Evolutionary conservation across 2,113 vertebrate species (phyloP), one percentile per base, ranked within the genome.

Genomic region (Pipa parva): DNA sequence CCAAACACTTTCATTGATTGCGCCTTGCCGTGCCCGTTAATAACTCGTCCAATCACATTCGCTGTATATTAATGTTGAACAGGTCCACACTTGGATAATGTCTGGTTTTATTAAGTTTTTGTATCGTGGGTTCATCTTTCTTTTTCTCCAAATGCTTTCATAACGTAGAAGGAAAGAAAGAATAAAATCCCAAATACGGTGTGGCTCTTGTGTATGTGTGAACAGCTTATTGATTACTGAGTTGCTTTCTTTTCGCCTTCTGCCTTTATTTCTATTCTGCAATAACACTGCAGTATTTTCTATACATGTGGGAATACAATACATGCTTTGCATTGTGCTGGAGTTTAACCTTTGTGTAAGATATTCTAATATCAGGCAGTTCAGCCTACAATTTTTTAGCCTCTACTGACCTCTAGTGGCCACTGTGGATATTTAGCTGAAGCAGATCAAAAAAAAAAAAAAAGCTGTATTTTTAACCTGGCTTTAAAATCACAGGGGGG

Each of bases 381-480:
- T 63, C n/a, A 18, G 56, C 52, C 20, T 36, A 29, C 46, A 80
- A 83, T 84, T 77, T 70, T 78, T 89, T 84, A 59, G 81, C 72
- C 71, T 72, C 82, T 64, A 78, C 75, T 86, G 82, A 73, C 63
- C 82, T 84, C 84, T 88, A 81, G 79, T 78, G 80, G 78, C 69
- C 76, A 29, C 4, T 58, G 55, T 61, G 77, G 78, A 67, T 1
- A 54, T 17, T 15, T 59, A 28, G 63, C 50, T 64, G 75, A 37
- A 0, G 48, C 67, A 39, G 59, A 42, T 59, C 7, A 72, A 61
- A 59, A 4, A 7, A 1, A 46, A 46, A 7, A 2, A 46, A 17
- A 13, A 3, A 17, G 2, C 18, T 46, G 17, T 46, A 36, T 36
- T 12, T 46, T 46, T 46, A 46, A 46, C 18, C 15, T 7, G 33